Evolutionary conservation across 2,888 invertebrate genomes (phyloP).

Genomic region (Agrilus mali): DNA sequence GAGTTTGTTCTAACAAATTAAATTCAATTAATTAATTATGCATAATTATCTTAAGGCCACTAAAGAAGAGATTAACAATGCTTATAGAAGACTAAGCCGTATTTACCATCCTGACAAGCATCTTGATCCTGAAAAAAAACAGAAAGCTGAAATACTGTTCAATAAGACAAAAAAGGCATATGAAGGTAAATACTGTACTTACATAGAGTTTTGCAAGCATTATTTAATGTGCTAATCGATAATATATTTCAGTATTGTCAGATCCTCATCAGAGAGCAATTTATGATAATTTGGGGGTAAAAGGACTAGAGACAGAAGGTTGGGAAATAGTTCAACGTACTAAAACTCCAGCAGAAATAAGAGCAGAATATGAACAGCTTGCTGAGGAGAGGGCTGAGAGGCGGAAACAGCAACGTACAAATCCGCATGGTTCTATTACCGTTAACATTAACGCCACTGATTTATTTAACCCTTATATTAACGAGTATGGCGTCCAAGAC

Average conservation of each 20-base stretch:
- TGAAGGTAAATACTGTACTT: conserved; percentile 49
- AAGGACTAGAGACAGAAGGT: conserved; percentile 86
- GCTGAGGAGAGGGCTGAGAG: conserved; percentile 78
- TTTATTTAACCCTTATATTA: conserved; percentile 72
- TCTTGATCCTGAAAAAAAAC: conserved; percentile 65
- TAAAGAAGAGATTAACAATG: conserved; percentile 82
- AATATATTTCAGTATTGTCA: conserved; percentile 53
- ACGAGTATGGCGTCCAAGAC: conserved; percentile 46
- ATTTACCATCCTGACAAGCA: conserved; percentile 98
- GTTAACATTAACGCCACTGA: conserved; percentile 89
- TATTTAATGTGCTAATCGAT: not conserved
- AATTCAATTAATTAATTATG: not conserved
- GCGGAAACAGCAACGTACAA: conserved; percentile 76
- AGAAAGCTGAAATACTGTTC: conserved; percentile 85
- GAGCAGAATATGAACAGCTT: conserved; percentile 89
- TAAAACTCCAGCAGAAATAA: conserved; percentile 88
- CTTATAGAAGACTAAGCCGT: conserved; percentile 82
- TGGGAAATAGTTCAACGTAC: conserved; percentile 90
- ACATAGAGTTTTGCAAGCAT: not conserved
- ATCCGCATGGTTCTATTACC: conserved; percentile 79
- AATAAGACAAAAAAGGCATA: conserved; percentile 88
- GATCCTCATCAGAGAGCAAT: conserved; percentile 92
- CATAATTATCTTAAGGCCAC: conserved; percentile 55
- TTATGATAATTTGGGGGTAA: conserved; percentile 81
- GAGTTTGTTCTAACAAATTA: conserved; percentile 28